Evolutionary conservation across 2,113 vertebrate species (phyloP).

Genomic region (Microtus montanus): DNA sequence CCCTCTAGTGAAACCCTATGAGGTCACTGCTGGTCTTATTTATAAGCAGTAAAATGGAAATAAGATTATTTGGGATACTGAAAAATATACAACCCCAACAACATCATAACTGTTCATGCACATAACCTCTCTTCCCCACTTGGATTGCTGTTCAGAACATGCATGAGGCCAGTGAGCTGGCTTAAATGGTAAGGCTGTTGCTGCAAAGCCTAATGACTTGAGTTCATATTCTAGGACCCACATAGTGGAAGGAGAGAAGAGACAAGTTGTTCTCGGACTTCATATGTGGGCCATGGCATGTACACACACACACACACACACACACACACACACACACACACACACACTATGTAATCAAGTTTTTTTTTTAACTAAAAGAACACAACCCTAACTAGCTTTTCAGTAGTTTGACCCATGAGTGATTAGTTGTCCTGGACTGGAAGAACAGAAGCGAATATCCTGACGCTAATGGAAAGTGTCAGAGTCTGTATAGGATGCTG

Average conservation of each 20-base stretch:
- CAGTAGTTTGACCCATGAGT: not conserved
- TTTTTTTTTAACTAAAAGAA: too few species aligned
- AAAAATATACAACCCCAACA: not conserved
- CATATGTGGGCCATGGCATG: not conserved
- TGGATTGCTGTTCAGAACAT: not conserved
- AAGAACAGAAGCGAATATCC: not conserved
- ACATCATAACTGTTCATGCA: not conserved
- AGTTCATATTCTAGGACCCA: not conserved
- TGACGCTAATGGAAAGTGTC: not conserved
- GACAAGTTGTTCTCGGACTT: not conserved
- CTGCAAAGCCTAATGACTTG: not conserved
- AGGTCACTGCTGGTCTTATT: not conserved
- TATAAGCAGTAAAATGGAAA: not conserved
- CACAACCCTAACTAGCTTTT: not conserved
- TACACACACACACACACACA: not conserved
- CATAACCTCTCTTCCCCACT: not conserved
- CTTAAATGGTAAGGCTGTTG: not conserved
- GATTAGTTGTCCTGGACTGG: not conserved
- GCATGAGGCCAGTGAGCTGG: not conserved
- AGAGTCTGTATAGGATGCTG: too few species aligned
- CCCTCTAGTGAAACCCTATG: not conserved
- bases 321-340: too few species aligned
- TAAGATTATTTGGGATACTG: not conserved
- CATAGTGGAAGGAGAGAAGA: not conserved
- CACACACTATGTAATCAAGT: too few species aligned